Conservation (phyloP, 2,113 vertebrate species). For the Eclectus roratus region DNA sequence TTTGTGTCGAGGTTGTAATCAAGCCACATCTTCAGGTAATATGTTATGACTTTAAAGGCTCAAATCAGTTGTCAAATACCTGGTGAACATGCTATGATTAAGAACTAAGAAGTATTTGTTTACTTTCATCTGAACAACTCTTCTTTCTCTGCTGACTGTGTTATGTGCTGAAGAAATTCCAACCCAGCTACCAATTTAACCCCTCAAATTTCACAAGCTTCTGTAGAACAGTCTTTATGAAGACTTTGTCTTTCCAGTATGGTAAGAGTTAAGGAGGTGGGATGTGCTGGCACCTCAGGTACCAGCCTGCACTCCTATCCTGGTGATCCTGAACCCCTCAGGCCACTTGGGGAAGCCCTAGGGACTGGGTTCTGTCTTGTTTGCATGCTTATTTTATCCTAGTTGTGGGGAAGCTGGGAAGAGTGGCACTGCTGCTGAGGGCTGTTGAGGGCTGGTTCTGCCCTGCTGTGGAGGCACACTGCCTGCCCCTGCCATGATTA, state of each 20-base stretch:
- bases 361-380: not conserved
- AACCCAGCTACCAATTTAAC: not conserved
- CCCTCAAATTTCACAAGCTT: not conserved
- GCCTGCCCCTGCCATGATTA: not conserved
- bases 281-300: not conserved
- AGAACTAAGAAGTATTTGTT: not conserved
- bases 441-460: not conserved
- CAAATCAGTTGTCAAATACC: not conserved
- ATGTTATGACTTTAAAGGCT: conserved; percentile 19
- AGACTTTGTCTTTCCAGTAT: not conserved
- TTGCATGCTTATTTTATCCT: not conserved
- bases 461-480: not conserved
- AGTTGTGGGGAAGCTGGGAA: not conserved
- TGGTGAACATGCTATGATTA: not conserved
- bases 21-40: conserved; percentile 19
- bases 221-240: not conserved
- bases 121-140: not conserved
- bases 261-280: not conserved
- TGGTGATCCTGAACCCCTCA: not conserved
- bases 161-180: not conserved
- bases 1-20: not conserved
- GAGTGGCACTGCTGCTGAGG: rapidly evolving
- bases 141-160: not conserved
- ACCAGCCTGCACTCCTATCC: not conserved
- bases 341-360: not conserved